Base-by-base conservation (phyloP, 53 echinoderm and acorn worm species). In the Stichopus horrens region DNA sequence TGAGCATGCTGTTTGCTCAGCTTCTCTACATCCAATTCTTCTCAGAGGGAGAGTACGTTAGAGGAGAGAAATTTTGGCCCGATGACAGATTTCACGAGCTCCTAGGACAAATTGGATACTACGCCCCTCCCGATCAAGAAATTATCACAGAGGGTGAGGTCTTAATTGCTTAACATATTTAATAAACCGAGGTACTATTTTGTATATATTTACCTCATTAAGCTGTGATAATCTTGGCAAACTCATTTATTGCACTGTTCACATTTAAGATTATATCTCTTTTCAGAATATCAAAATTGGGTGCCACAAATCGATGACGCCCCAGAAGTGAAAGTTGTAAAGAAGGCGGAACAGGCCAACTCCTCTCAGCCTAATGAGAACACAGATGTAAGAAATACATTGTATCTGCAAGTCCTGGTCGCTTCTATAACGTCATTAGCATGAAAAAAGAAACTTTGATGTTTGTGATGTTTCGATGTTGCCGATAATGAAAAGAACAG, bases 281-380 rank as follows among this genome's bases (percentile, higher is more conserved):
- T 23, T 22, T 53, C 88, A 97, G 97, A 95, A 71, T 97, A 97
- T 81, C 92, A 92, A 18, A 88, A 94, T 88, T 95, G 97, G 95
- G 77, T 94, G 4, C 97, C 95, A 4, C 74, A 93, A 57, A 90
- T 95, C 57, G 95, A 97, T 19, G 94, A 95, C 73, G 53, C 82
- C 18, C 90, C 95, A 0, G 83, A 75, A 37, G 91, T 91, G 52
- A 37, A 89, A 81, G 85, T 85, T 5, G 85, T 85, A 5, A 85
- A 81, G 75, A 91, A 89, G 76, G 88, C 88, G 22, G 89, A 89
- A 53, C 71, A 71, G 71, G 83, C 66, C 5, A 79, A 83, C 23
- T 23, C 74, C 5, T 74, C 68, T 23, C 22, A 56, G 23, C 21
- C 68, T 9, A 67, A 84, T 59, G 56, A n/a, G 74, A 37, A 53